Conservation (phyloP, 2,888 invertebrate species). For the Phaonia tiefii region DNA sequence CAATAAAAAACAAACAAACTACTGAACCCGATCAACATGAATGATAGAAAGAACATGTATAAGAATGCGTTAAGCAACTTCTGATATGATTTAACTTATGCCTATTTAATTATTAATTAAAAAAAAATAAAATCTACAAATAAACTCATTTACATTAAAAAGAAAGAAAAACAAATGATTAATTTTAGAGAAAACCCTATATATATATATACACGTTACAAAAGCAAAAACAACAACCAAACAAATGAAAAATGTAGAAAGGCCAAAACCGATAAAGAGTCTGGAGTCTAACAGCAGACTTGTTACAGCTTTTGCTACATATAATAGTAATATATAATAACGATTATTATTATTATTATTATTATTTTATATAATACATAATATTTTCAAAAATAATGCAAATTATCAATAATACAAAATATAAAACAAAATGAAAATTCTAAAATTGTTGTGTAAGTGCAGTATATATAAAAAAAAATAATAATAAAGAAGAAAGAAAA, state of each 20-base stretch:
- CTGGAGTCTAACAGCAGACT: constrained; percentile 59
- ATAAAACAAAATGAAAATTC: constrained; percentile 47
- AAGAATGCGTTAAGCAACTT: constrained; percentile 53
- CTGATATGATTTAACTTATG: constrained; percentile 66
- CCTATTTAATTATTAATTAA: constrained; percentile 67
- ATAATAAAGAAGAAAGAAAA: constrained; percentile 42
- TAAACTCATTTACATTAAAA: constrained; percentile 66
- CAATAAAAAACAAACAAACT: constrained; percentile 65
- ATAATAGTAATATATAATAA: constrained; percentile 23
- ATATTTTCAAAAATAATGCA: constrained; percentile 39
- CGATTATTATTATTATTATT: constrained; percentile 22
- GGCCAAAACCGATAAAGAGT: constrained; percentile 60
- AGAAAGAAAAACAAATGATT: constrained; percentile 33
- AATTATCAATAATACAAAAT: constrained; percentile 47
- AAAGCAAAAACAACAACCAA: constrained; percentile 55
- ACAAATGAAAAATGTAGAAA: constrained; percentile 67
- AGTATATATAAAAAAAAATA: constrained; percentile 49
- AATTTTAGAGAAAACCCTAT: constrained; percentile 60
- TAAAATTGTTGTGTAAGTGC: constrained; percentile 63
- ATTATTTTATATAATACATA: constrained; percentile 56
- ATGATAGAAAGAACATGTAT: background rate
- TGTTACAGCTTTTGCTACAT: constrained; percentile 57
- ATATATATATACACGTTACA: constrained; percentile 50
- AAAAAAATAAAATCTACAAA: constrained; percentile 62
- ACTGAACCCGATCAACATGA: too few relatives aligned